These are phyloP conservation scores for Dinoponera quadriceps DNA, from an alignment of 1,140 invertebrate species.

Conservation along the genomic window DNA sequence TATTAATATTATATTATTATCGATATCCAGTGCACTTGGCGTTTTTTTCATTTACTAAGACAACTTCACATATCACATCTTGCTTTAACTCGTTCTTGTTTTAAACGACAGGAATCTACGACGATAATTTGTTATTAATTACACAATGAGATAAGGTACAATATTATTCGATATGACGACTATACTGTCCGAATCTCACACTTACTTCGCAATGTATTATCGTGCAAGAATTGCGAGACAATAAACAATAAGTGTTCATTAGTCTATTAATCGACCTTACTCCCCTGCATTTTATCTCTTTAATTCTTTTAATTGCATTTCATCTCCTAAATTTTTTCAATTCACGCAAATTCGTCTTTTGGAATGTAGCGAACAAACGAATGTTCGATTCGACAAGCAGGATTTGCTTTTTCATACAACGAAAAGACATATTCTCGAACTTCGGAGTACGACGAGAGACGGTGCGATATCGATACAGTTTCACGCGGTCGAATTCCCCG, in stretches of 20 bases:
- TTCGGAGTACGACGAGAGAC: no score
- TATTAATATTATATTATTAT: no score
- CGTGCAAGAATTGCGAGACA: slow-evolving; percentile 71
- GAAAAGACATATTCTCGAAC: no score
- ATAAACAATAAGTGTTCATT: slow-evolving; percentile 69
- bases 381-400: no score
- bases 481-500: neutral
- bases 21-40: neutral
- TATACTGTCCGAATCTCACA: slow-evolving; percentile 31
- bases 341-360: no score
- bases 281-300: neutral
- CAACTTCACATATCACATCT: slow-evolving; percentile 20
- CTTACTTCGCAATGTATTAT: slow-evolving; percentile 67
- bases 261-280: neutral
- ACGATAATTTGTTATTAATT: slow-evolving; percentile 21
- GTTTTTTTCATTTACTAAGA: slow-evolving; percentile 20
- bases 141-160: neutral
- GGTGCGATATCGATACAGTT: no score
- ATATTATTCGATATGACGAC: slow-evolving; percentile 41
- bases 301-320: no score
- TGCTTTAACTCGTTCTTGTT: neutral
- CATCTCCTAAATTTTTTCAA: no score
- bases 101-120: slow-evolving; percentile 22
- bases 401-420: no score
- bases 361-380: no score